Evolutionary conservation across 2,113 vertebrate genomes (phyloP), one percentile per base, ranked within the genome.

Genomic region (Scolopax mira): DNA sequence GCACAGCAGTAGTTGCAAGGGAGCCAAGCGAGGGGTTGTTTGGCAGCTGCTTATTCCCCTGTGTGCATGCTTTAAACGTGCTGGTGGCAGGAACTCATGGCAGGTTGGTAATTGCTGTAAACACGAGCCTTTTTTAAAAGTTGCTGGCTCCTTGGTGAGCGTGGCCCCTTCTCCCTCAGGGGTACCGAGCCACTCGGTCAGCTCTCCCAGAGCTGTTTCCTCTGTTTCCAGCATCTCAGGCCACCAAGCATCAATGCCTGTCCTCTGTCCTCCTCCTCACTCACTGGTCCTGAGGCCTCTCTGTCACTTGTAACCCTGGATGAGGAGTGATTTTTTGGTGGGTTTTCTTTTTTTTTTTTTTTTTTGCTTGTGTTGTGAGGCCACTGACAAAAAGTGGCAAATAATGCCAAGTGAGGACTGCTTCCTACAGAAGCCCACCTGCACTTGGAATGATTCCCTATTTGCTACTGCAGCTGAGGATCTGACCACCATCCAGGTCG

Each of bases 101-200:
- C 30, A 44, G n/a, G 22, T 41, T 61, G 82, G 41, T 41, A 77
- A 25, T 12, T 83, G 44, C 39, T 2, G 2, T 61, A 51, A 72
- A 41, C 30, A 44, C 22, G 57, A 89, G 18, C 30, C 14, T 79
- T 61, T 75, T 64, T 11, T 1, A 60, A 25, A 39, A n/a, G 58
- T 8, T 66, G 37, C 54, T 70, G 22, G 9, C 77, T 79, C 23
- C 28, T 51, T 4, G 10, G 31, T 49, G 31, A 65, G 8, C 0
- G 0, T 33, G 52, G 48, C 31, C 48, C 44, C 31, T 9, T 28
- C 25, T 67, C 18, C 33, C 28, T 37, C 49, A 10, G 18, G 37
- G 19, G 6, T 41, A 9, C 14, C 25, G 77, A 86, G 17, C 31
- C 0, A 0, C 27, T 65, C 2, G 0, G 13, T 33, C 0, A 0